Evolutionary conservation across 1,140 invertebrate species (phyloP).

Genomic region (Dendroctonus ponderosae): DNA sequence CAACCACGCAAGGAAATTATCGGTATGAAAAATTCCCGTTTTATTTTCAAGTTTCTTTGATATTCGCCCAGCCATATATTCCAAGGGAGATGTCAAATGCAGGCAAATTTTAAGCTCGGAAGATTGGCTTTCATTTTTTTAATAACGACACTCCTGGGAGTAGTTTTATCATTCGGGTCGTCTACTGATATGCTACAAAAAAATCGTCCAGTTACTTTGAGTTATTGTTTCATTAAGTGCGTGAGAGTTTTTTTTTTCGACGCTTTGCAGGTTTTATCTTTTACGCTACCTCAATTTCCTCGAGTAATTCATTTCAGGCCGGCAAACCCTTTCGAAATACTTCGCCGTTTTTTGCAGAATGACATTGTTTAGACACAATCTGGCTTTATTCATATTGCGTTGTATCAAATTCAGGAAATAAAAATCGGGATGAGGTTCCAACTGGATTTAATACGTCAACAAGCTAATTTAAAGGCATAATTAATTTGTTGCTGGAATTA

Average conservation of each 20-base stretch:
- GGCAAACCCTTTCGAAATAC: slow-evolving; percentile 7
- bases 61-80: slow-evolving; percentile 32
- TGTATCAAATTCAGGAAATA: too few relatives aligned
- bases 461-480: too few relatives aligned
- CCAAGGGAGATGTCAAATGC: slow-evolving; percentile 34
- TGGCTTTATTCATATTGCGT: too few relatives aligned
- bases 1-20: slow-evolving; percentile 9
- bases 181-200: slow-evolving; percentile 13
- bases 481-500: too few relatives aligned
- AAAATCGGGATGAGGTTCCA: too few relatives aligned
- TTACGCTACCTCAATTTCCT: slow-evolving; percentile 9
- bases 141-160: slow-evolving; percentile 43
- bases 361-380: too few relatives aligned
- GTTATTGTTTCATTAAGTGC: slow-evolving; percentile 24
- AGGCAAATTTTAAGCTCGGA: slow-evolving; percentile 42
- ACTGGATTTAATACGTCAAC: too few relatives aligned
- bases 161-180: slow-evolving; percentile 36
- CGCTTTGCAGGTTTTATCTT: slow-evolving; percentile 21
- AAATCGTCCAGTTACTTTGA: slow-evolving; percentile 16
- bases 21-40: slow-evolving; percentile 20
- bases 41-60: slow-evolving; percentile 23
- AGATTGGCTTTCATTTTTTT: slow-evolving; percentile 44
- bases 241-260: slow-evolving; percentile 21
- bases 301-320: slow-evolving; percentile 12
- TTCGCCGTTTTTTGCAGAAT: slow-evolving; percentile 1